phyloP scores from a whole-genome alignment of 2,113 vertebrate genomes.

The Henicopernis longicauda region DNA sequence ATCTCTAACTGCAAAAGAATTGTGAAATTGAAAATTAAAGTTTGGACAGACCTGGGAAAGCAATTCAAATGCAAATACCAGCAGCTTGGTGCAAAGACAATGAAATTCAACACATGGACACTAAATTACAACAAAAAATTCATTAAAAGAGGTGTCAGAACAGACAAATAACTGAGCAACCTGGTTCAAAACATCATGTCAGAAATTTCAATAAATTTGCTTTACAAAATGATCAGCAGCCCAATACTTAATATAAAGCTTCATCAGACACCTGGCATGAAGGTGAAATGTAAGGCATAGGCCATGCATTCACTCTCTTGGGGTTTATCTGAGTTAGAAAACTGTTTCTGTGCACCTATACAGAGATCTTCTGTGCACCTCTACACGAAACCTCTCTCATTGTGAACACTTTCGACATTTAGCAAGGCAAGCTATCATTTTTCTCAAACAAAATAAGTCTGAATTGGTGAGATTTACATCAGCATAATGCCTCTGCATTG shows the following conservation, averaged over 20 bases:
- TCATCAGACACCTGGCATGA: background rate
- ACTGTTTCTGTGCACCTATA: too few relatives aligned
- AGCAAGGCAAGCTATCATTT: background rate
- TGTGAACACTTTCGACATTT: background rate
- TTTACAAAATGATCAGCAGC: background rate
- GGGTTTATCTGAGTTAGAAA: background rate
- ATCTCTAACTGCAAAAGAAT: background rate
- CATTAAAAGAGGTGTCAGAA: constrained; percentile 5
- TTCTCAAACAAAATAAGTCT: background rate
- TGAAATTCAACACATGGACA: constrained; percentile 22
- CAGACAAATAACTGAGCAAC: background rate
- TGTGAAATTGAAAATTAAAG: constrained; percentile 13
- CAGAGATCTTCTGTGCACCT: fast-evolving
- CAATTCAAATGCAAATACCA: constrained; percentile 59
- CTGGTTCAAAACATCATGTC: background rate
- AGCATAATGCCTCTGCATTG: background rate
- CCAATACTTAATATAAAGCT: background rate
- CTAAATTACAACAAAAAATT: background rate
- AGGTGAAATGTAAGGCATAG: background rate
- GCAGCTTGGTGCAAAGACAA: background rate
- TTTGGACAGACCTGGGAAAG: constrained; percentile 5
- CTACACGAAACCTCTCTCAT: background rate
- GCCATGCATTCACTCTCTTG: background rate
- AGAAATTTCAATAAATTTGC: background rate
- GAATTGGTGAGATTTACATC: background rate